Base-by-base conservation (phyloP, 92 coral and sea anemone genomes). In the Actinernus sp. region DNA sequence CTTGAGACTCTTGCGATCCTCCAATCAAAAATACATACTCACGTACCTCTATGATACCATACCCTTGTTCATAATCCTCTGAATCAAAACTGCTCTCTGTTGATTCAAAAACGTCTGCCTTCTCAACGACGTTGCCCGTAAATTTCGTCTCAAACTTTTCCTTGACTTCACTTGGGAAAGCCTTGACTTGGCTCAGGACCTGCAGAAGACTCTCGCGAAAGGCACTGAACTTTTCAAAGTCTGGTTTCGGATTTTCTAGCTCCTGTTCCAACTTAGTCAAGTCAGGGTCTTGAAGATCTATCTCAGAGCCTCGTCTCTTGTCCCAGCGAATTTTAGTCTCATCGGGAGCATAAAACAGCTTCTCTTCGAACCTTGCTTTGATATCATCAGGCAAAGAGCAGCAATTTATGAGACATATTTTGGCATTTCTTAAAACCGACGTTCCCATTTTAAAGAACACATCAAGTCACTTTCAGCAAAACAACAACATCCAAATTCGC, bases 11-110 rank as follows among this genome's bases (percentile, higher is more conserved):
- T 19, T 44, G 68, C 3, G 92, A 87, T 14, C 96, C 96, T 14
- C 96, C 96, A 17, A 90, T 62, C n/a, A 86, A 49, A 25, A 85
- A 58, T 25, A 86, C 59, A 34, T 72, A 74, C 26, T 90, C 92
- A 17, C 62, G 91, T 3, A 90, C 45, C 48, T 85, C 96, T 27
- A 90, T 49, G 38, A 90, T 86, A 26, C 83, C 91, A 76, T 90
- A 90, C 12, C 88, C 85, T 52, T 73, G 49, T 12, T 85, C 89
- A 31, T 79, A 78, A 33, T 78, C 86, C 26, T 63, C 83, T 26
- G 69, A 76, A 12, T 57, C 66, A 27, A 55, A 7, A 31, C 55
- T 43, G 34, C 78, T 56, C 12, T 19, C 32, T 14, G 55, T 73
- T 25, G 34, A 17, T 13, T 71, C 91, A 16, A 2, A 25, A 3